Evolutionary conservation across 2,888 invertebrate species (phyloP), one percentile per base, ranked within the genome.

Genomic region (Drosophila subquinaria): DNA sequence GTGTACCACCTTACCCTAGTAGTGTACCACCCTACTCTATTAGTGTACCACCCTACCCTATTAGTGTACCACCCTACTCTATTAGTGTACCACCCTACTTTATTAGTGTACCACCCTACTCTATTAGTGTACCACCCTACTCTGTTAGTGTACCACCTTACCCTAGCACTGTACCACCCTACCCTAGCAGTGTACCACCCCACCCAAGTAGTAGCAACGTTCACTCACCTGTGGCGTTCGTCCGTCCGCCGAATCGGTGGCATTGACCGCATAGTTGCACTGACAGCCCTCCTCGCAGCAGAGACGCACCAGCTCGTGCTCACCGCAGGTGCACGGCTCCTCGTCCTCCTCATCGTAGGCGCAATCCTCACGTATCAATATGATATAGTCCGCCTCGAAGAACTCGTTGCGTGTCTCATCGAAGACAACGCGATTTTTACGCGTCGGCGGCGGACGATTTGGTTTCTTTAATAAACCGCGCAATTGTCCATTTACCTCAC

Each of bases 301-400:
- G 62, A 95, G 92, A 17, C 95, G 94, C 51, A 92, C 92, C 93
- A 95, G 93, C 91, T 95, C 95, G 89, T 95, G 95, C 89, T 95
- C 95, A 76, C 95, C 95, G 87, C 95, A 95, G 86, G 96, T 96
- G 88, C 96, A 97, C 65, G 95, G 95, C 92, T 95, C 95, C 81
- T 95, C 94, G 73, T 95, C 95, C 90, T 97, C 97, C 89, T 97
- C 97, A 67, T 96, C 97, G 90, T 96, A 96, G 87, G 95, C 95
- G 90, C 97, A 97, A 92, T 97, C 97, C 91, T 97, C 97, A 70
- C 97, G 95, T 76, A 97, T 97, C 74, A 97, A 94, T 87, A 97
- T 97, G 90, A 97, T 97, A 91, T 97, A 97, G 93, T 97, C 97
- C 57, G 97, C 97, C 87, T 97, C 97, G 92, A 97, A 97, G 93